Evolutionary conservation across 35 echinoderm and acorn worm species (phyloP).

Genomic region (Acanthaster planci): DNA sequence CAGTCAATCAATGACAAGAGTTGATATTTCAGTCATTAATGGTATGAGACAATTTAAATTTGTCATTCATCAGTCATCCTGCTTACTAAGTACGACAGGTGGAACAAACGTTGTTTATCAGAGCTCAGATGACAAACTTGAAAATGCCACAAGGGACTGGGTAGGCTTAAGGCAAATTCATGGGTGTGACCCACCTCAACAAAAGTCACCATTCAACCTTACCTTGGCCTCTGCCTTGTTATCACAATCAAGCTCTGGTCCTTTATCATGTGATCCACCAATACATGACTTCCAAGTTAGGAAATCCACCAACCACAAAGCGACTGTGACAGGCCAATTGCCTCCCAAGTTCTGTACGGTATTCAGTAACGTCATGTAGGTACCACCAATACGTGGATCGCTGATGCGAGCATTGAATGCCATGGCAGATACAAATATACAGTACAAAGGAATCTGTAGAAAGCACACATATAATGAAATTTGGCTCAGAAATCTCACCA

Average conservation of each 20-base stretch:
- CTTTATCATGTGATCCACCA: conserved; percentile 34
- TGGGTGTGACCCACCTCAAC: too few species aligned
- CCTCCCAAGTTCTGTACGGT: conserved; percentile 89
- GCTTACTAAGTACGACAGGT: too few species aligned
- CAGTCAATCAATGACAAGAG: too few species aligned
- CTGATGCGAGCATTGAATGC: conserved; percentile 81
- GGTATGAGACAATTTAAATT: too few species aligned
- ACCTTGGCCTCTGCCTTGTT: conserved; percentile 81
- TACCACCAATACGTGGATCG: conserved; percentile 91
- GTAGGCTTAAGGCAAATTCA: too few species aligned
- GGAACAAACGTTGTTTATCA: too few species aligned
- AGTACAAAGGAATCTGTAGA: conserved; percentile 80
- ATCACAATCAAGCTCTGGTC: conserved; percentile 70
- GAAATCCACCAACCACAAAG: conserved; percentile 85
- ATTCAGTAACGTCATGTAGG: conserved; percentile 97
- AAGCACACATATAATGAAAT: background rate
- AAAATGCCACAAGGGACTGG: too few species aligned
- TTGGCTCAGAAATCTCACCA: background rate
- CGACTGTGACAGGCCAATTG: conserved; percentile 87
- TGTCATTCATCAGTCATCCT: too few species aligned
- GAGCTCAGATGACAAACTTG: too few species aligned
- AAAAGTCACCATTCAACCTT: background rate
- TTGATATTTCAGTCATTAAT: too few species aligned
- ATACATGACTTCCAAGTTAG: conserved; percentile 89
- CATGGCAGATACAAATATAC: conserved; percentile 92